Conservation (phyloP, 2,113 vertebrate species). For the Cochlearius cochlearius region DNA sequence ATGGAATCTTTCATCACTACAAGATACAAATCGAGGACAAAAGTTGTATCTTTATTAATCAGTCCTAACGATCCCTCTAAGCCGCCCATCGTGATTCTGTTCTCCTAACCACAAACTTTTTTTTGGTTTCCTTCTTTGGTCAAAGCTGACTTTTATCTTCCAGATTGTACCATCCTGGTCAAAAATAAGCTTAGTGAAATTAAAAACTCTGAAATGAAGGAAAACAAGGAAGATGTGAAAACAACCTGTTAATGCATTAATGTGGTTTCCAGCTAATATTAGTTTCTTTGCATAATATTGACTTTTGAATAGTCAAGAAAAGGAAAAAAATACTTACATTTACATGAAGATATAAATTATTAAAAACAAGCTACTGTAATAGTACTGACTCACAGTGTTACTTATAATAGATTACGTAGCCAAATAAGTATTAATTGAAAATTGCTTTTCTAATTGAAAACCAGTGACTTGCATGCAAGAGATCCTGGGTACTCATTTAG, state of each 20-base stretch:
- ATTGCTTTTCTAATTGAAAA: not conserved
- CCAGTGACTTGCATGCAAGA: not conserved
- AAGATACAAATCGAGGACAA: not conserved
- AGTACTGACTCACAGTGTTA: not conserved
- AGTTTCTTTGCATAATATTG: not conserved
- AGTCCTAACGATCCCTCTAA: not conserved
- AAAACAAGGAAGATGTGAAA: not conserved
- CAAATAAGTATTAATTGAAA: not conserved
- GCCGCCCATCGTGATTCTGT: not conserved
- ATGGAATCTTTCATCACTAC: not conserved
- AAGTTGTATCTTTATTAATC: not conserved
- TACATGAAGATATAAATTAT: not conserved
- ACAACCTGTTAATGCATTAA: not conserved
- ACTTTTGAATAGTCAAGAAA: not conserved
- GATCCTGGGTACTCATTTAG: not conserved
- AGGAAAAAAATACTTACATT: not conserved
- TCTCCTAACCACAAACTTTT: not conserved
- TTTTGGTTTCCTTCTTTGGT: not conserved
- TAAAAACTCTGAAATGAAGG: not conserved
- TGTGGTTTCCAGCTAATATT: not conserved
- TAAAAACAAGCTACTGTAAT: not conserved
- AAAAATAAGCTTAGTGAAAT: not conserved
- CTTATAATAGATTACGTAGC: not conserved
- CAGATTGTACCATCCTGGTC: not conserved
- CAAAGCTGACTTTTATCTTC: not conserved